A percentile compares a stretch with the other conserved stretches of the same genome.
Conservation (phyloP, 2,797 vertebrate species). For the Silurus aristotelis region DNA sequence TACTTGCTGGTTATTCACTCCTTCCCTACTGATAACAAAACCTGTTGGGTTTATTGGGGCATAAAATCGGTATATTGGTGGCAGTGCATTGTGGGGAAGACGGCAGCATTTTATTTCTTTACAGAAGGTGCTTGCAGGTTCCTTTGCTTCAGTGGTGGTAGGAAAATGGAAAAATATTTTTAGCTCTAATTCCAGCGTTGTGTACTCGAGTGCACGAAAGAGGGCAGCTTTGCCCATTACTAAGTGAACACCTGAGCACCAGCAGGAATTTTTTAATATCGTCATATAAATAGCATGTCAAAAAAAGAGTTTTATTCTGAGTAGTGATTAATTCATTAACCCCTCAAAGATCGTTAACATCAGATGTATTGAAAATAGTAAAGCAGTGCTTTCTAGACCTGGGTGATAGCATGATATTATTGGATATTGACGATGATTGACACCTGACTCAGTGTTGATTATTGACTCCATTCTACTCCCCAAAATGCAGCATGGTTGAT, state of each 20-base stretch:
- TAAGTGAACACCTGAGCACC: conserved; percentile 1
- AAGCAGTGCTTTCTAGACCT: not conserved
- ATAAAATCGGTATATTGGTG: conserved; percentile 21
- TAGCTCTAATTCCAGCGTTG: conserved; percentile 44
- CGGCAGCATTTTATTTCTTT: conserved; percentile 41
- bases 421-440: not conserved
- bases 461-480: not conserved
- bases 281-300: not conserved
- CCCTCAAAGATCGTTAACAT: too few species aligned
- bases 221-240: not conserved
- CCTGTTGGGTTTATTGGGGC: conserved; percentile 28
- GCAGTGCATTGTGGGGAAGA: conserved; percentile 22
- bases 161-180: conserved; percentile 51
- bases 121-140: conserved; percentile 26
- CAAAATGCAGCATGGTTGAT: too few species aligned
- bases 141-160: not conserved
- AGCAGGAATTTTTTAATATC: not conserved
- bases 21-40: conserved; percentile 31
- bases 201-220: conserved; percentile 32
- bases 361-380: not conserved
- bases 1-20: not conserved
- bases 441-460: not conserved
- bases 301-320: not conserved
- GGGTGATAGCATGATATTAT: not conserved
- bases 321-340: not conserved